A percentile compares a stretch with the other conserved stretches of the same genome.
Evolutionary conservation across 2,888 invertebrate genomes (phyloP).

Genomic region (Lasioglossum vierecki): DNA sequence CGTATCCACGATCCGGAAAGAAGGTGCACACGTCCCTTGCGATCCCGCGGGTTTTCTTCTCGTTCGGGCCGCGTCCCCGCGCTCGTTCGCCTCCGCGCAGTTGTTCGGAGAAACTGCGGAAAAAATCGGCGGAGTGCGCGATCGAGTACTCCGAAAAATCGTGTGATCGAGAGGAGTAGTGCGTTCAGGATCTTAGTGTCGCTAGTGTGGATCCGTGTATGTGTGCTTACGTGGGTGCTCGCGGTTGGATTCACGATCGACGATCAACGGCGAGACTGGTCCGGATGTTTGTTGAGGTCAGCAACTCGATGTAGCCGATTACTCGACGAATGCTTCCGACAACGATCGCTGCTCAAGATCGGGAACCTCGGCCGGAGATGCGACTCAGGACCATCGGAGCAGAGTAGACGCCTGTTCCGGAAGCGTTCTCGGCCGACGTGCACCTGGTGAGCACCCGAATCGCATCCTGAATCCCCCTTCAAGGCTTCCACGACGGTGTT

Average conservation of each 20-base stretch:
- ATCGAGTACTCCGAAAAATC: background rate
- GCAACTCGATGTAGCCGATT: slow-evolving; percentile 50
- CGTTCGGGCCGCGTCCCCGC: background rate
- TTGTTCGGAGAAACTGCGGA: background rate
- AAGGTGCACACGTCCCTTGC: slow-evolving; percentile 22
- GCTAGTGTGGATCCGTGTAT: slow-evolving; percentile 40
- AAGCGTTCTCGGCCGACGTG: slow-evolving; percentile 79
- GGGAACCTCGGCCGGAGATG: slow-evolving; percentile 58
- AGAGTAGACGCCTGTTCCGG: slow-evolving; percentile 59
- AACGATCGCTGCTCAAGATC: slow-evolving; percentile 36
- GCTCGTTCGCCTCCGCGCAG: background rate
- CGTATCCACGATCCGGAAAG: slow-evolving; percentile 59
- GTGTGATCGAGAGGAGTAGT: background rate
- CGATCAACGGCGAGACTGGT: slow-evolving; percentile 8
- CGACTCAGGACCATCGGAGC: slow-evolving; percentile 49
- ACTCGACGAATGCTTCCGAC: slow-evolving; percentile 50
- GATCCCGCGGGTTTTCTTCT: slow-evolving; percentile 8
- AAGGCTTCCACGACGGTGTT: background rate
- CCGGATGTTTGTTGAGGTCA: background rate
- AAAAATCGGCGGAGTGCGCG: background rate
- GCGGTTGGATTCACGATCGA: slow-evolving; percentile 34
- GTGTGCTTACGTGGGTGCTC: slow-evolving; percentile 60
- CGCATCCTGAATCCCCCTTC: background rate
- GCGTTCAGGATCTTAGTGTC: slow-evolving; percentile 35
- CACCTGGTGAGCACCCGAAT: slow-evolving; percentile 84